phyloP scores from a whole-genome alignment of 2,888 invertebrate genomes.

The Pedicia rivosa region DNA sequence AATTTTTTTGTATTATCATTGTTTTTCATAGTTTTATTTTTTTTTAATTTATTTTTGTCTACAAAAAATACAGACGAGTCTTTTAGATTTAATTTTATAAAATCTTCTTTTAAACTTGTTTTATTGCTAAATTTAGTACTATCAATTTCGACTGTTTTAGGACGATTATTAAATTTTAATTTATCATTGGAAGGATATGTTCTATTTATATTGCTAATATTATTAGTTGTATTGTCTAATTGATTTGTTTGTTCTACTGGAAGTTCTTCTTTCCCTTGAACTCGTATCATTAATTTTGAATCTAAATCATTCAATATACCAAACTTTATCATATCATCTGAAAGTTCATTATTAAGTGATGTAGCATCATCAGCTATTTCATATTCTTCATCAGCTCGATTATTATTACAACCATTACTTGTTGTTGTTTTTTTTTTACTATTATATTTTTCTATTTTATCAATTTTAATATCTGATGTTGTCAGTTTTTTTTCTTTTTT shows the following conservation, averaged over 20 bases:
- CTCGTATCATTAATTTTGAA: slow-evolving; percentile 33
- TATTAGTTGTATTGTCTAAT: slow-evolving; percentile 1
- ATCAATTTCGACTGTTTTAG: too few species aligned
- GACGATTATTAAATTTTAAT: too few species aligned
- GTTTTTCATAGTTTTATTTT: neutral
- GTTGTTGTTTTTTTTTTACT: slow-evolving; percentile 13
- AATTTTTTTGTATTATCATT: neutral
- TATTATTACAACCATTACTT: slow-evolving; percentile 13
- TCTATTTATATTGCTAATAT: neutral
- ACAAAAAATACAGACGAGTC: too few species aligned
- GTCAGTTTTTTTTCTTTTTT: slow-evolving; percentile 15
- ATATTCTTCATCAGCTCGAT: slow-evolving; percentile 29
- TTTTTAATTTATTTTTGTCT: too few species aligned
- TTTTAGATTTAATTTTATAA: too few species aligned
- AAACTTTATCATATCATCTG: slow-evolving; percentile 29
- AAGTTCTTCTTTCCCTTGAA: slow-evolving; percentile 55
- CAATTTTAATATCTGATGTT: slow-evolving; percentile 7
- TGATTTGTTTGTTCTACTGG: slow-evolving; percentile 33
- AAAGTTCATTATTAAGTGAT: slow-evolving; percentile 27
- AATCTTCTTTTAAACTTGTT: too few species aligned
- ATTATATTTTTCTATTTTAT: slow-evolving; percentile 12
- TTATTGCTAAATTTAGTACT: too few species aligned
- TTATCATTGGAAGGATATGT: neutral
- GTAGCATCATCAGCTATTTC: slow-evolving; percentile 40
- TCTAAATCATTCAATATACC: slow-evolving; percentile 33